Evolutionary conservation across 1,140 invertebrate species (phyloP).

Genomic region (Bombus fervidus): DNA sequence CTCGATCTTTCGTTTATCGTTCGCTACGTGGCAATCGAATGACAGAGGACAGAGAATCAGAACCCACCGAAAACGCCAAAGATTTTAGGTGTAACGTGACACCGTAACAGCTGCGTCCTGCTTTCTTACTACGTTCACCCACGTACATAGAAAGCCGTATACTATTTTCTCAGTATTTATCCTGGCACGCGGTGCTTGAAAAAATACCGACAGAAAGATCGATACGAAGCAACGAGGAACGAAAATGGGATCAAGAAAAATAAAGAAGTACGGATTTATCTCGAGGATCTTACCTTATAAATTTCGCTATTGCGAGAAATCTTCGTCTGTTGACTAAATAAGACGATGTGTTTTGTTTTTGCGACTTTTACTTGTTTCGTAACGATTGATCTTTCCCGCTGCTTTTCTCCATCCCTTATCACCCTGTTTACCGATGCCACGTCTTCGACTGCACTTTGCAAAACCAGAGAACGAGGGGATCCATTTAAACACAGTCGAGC

Average conservation of each 20-base stretch:
- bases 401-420: not conserved
- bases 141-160: not conserved
- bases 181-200: not conserved
- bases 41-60: constrained; percentile 17
- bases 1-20: not conserved
- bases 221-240: not conserved
- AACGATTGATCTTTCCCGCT: not conserved
- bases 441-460: not conserved
- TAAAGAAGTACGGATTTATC: not conserved
- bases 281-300: not conserved
- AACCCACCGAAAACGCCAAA: constrained; percentile 48
- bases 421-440: constrained; percentile 14
- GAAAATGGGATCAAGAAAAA: not conserved
- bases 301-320: not conserved
- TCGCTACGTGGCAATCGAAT: not conserved
- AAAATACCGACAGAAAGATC: not conserved
- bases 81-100: constrained; percentile 62
- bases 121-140: not conserved
- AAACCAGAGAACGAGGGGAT: not conserved
- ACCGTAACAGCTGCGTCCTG: constrained; percentile 67
- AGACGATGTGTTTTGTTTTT: not conserved
- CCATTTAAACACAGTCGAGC: not conserved
- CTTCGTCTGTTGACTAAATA: not conserved
- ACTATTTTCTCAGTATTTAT: not conserved
- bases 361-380: too few relatives aligned